Base-by-base conservation (phyloP, 2,888 invertebrate species). In the Emmelina monodactyla region DNA sequence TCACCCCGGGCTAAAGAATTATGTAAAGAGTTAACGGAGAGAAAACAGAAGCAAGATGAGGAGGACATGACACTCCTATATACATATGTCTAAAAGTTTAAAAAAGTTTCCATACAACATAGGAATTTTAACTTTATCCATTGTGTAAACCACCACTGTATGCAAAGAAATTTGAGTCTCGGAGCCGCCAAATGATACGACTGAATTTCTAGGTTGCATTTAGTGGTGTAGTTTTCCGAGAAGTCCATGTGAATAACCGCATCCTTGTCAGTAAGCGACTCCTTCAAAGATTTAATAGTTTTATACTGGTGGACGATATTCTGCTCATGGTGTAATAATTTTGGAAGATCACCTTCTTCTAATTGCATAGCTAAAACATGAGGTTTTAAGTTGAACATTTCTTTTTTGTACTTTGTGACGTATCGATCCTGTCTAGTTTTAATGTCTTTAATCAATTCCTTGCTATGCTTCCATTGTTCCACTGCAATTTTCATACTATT, bases 251-350 rank as follows among this genome's bases (percentile, higher is more conserved):
- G 44, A 10, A 44, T 39, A 14, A 42, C 5, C 13, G 41, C 40
- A 34, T 42, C 44, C n/a, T 41, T 39, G 19, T 44, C 44, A 25
- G 42, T 37, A 16, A 43, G 33, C 5, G 35, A 35, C 15, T 38
- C 33, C 37, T 44, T 42, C 12, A 39, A 16, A 35, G 32, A 29
- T 40, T 44, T 44, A 29, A 42, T 37, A 28, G 32, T 34, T 25
- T 40, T 35, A 30, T 44, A 44, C 32, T 44, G 42, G 15, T 42
- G 42, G 1, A 42, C 40, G 9, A 42, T 44, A 25, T 44, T 44
- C 19, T 7, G 7, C 38, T 41, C 40, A 32, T 44, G 44, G 31
- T 38, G 38, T 14, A 40, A 40, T 19, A 40, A 34, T 37, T 37
- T 40, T 32, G 14, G 16, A n/a, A 43, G 33, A 35, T 34, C 37